Evolutionary conservation across 1,140 invertebrate species (phyloP), one percentile per base, ranked within the genome.

Genomic region (Diorhabda carinulata): DNA sequence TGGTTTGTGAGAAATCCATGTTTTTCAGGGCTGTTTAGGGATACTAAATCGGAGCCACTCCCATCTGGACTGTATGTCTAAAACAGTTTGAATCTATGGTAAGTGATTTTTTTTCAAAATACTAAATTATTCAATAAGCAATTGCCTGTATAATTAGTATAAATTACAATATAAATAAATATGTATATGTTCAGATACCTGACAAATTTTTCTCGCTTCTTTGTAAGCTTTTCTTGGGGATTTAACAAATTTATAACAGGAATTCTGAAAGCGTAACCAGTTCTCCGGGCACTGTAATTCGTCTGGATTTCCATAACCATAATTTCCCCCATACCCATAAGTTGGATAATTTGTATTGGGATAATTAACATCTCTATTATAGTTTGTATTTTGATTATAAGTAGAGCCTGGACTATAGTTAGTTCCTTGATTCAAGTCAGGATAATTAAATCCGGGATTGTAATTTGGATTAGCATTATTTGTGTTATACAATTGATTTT

Each of bases 161-260:
- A 8, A 52, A 4, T 4, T 8, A 8, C 47, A 8, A 9, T 52
- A 52, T 52, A 52, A 2, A 52, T 6, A 5, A 62, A 7, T 8
- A 64, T 61, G 60, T 42, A 61, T 10, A 44, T 43, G 66, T 4
- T 44, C 7, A 73, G 72, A 71, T 78, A 85, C 86, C 75, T 91
- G 87, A 81, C 95, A 97, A 69, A 92, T 91, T 77, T 86, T 87
- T 72, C 88, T 86, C 3, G 94, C 93, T 75, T 94, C 92, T 68
- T 90, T 88, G 76, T 92, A 86, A 42, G 87, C 86, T 67, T 90
- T 88, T 61, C 90, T 82, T 2, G 94, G 93, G 42, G 92, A 95
- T 74, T 93, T 92, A 3, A 94, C 91, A 78, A 96, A 96, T 59
- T 92, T 86, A 80, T 95, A 96, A 82, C 95, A 97, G 0, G 89